Evolutionary conservation across 2,888 invertebrate species (phyloP).

Genomic region (Tryphoninae sp.): DNA sequence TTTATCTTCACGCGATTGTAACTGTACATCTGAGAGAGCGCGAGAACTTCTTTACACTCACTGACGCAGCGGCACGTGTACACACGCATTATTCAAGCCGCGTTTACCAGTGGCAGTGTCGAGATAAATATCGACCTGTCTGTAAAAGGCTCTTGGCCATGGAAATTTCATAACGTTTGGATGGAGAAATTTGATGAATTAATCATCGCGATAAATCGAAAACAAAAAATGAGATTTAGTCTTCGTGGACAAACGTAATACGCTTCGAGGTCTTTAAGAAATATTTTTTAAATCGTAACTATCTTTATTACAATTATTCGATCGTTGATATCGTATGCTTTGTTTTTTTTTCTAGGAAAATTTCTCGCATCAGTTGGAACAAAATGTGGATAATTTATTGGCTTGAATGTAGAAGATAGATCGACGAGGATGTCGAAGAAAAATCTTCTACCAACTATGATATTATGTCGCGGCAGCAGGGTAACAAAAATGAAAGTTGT

Average conservation of each 20-base stretch:
- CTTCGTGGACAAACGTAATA: background rate
- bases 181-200: background rate
- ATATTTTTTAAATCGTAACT: too few relatives aligned
- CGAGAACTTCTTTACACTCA: conserved; percentile 3
- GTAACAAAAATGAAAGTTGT: conserved; percentile 43
- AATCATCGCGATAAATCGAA: background rate
- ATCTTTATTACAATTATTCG: background rate
- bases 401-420: background rate
- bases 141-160: background rate
- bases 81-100: background rate
- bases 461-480: background rate
- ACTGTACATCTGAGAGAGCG: conserved; percentile 11
- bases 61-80: background rate
- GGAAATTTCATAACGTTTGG: background rate
- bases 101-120: background rate
- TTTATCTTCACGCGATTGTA: conserved; percentile 15
- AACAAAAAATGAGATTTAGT: background rate
- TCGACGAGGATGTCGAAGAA: background rate
- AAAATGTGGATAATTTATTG: too few relatives aligned
- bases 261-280: too few relatives aligned
- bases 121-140: background rate
- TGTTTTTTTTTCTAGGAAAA: background rate
- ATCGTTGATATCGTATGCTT: background rate
- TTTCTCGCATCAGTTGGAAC: too few relatives aligned
- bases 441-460: background rate